These are phyloP conservation scores for Benitochromis conjunctus DNA, from an alignment of 2,113 vertebrate species.

Conservation along the genomic window DNA sequence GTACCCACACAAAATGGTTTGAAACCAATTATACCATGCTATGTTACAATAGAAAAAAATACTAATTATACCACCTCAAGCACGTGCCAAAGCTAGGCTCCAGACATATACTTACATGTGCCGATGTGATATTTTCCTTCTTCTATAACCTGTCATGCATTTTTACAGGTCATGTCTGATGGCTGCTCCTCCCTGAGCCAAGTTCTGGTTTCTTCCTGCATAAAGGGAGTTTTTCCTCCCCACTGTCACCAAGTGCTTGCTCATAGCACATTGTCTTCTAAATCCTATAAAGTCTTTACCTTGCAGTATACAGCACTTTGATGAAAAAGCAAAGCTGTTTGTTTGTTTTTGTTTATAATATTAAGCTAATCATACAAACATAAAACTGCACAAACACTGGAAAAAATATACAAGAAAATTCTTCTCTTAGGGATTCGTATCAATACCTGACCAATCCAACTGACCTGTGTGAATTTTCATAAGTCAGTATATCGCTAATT, in stretches of 20 bases:
- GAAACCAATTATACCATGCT: not conserved
- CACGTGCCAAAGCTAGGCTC: not conserved
- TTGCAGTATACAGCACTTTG: not conserved
- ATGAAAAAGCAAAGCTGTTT: not conserved
- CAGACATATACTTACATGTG: not conserved
- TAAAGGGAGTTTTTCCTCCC: not conserved
- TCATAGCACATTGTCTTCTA: not conserved
- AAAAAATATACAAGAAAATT: not conserved
- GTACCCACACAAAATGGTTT: not conserved
- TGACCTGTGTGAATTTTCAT: not conserved
- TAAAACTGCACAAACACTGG: not conserved
- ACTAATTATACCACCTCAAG: not conserved
- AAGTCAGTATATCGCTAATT: not conserved
- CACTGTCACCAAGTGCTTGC: not conserved
- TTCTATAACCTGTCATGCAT: not conserved
- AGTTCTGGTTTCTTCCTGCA: not conserved
- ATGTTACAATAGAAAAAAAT: not conserved
- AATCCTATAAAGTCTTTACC: not conserved
- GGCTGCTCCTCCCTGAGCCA: not conserved
- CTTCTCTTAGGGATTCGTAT: rapidly evolving
- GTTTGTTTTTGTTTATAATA: not conserved
- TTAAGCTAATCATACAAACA: not conserved
- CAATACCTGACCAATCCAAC: not conserved
- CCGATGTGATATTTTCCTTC: rapidly evolving
- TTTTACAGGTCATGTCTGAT: rapidly evolving